phyloP scores from a whole-genome alignment of 2,113 vertebrate species.

The Antennarius striatus region DNA sequence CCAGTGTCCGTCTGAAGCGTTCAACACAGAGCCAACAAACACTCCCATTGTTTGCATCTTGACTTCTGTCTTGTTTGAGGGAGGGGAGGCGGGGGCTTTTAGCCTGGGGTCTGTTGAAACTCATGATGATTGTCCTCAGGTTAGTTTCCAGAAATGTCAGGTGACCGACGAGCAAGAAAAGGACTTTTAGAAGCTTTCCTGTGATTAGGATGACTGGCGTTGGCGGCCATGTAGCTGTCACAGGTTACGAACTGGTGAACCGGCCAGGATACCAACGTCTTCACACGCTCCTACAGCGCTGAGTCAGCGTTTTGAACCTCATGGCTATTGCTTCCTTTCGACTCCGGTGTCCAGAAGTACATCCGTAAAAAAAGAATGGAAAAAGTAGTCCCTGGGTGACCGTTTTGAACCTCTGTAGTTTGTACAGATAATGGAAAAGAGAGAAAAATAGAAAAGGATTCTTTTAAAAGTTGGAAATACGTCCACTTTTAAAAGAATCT shows the following conservation, averaged over 20 bases:
- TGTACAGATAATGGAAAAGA: neutral
- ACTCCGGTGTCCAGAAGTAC: neutral
- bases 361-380: slow-evolving; percentile 7
- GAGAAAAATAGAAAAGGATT: neutral
- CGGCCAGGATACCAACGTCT: neutral
- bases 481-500: too few relatives aligned
- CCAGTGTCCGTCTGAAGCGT: neutral
- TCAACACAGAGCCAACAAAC: slow-evolving; percentile 1
- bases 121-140: slow-evolving; percentile 38
- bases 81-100: slow-evolving; percentile 9
- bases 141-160: slow-evolving; percentile 50
- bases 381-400: slow-evolving; percentile 6
- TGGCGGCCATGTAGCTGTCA: neutral
- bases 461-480: neutral
- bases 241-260: slow-evolving; percentile 3
- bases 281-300: slow-evolving; percentile 4
- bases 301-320: slow-evolving; percentile 20
- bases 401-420: neutral
- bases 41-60: slow-evolving; percentile 2
- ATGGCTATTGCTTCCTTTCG: slow-evolving; percentile 3
- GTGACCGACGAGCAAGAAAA: slow-evolving; percentile 19
- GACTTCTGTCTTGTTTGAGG: slow-evolving; percentile 3
- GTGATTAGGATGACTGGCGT: neutral
- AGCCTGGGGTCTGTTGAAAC: slow-evolving; percentile 8
- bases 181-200: neutral